Percentiles rank a stretch among this genome's conserved stretches.
Evolutionary conservation across 2,113 vertebrate species (phyloP).

Genomic region (Coryphaenoides rupestris): DNA sequence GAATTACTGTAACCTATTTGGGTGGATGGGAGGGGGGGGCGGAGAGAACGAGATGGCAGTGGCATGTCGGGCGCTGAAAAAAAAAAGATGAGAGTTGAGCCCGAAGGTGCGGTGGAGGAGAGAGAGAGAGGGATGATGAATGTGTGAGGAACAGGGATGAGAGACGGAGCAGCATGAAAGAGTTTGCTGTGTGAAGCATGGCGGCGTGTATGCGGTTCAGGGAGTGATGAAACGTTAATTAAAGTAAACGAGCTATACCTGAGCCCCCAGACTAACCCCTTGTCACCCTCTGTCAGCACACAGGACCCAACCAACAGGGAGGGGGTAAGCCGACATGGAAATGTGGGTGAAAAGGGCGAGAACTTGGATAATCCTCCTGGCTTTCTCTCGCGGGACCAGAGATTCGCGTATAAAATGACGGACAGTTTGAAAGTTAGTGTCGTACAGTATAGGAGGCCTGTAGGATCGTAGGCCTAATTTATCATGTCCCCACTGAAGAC

Average conservation of each 20-base stretch:
- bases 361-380: conserved; percentile 54
- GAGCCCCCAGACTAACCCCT: conserved; percentile 66
- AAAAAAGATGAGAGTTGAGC: conserved; percentile 52
- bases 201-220: conserved; percentile 45
- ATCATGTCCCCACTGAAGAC: too few relatives aligned
- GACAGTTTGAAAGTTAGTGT: not conserved
- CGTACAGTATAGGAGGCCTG: too few relatives aligned
- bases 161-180: conserved; percentile 62
- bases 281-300: conserved; percentile 66
- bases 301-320: conserved; percentile 13
- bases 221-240: conserved; percentile 75
- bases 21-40: conserved; percentile 62
- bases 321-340: not conserved
- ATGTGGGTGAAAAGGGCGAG: conserved; percentile 37
- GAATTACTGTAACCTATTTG: conserved; percentile 51
- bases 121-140: conserved; percentile 49
- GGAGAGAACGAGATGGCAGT: conserved; percentile 5
- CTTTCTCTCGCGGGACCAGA: conserved; percentile 22
- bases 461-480: too few relatives aligned
- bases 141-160: conserved; percentile 53
- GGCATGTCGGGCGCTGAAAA: conserved; percentile 20
- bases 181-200: conserved; percentile 20
- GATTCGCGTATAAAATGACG: not conserved
- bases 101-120: conserved; percentile 21
- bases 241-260: conserved; percentile 73